Percentiles rank a stretch among this genome's conserved stretches.
phyloP scores from a whole-genome alignment of 2,797 vertebrate species.

The Phoebastria nigripes region DNA sequence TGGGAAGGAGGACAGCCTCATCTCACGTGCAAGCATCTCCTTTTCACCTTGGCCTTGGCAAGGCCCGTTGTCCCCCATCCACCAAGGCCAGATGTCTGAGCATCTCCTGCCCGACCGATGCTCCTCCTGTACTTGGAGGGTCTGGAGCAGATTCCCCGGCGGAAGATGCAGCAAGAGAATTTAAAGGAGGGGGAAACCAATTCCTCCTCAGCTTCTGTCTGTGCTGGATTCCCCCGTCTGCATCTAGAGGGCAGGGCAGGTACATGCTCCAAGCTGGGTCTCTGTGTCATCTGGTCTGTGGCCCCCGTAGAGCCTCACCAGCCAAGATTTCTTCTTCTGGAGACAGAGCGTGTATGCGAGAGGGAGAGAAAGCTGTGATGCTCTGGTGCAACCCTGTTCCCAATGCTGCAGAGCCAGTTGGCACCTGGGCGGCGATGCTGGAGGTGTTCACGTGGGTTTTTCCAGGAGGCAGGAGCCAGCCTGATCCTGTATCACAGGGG shows the following conservation, averaged over 20 bases:
- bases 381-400: not conserved
- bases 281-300: not conserved
- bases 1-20: not conserved
- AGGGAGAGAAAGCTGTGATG: not conserved
- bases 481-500: not conserved
- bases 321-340: not conserved
- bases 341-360: accelerated
- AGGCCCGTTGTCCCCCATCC: not conserved
- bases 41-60: not conserved
- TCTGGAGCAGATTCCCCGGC: not conserved
- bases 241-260: constrained; percentile 56
- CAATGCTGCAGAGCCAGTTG: not conserved
- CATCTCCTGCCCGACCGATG: not conserved
- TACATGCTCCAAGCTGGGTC: not conserved
- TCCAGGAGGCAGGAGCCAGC: not conserved
- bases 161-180: not conserved
- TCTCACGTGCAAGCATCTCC: not conserved
- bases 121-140: not conserved
- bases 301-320: accelerated
- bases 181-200: not conserved
- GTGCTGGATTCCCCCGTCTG: not conserved
- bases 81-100: not conserved
- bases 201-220: not conserved
- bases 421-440: not conserved
- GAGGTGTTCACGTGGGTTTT: not conserved